Evolutionary conservation across 2,888 invertebrate genomes (phyloP).

Genomic region (Apodemia zela): DNA sequence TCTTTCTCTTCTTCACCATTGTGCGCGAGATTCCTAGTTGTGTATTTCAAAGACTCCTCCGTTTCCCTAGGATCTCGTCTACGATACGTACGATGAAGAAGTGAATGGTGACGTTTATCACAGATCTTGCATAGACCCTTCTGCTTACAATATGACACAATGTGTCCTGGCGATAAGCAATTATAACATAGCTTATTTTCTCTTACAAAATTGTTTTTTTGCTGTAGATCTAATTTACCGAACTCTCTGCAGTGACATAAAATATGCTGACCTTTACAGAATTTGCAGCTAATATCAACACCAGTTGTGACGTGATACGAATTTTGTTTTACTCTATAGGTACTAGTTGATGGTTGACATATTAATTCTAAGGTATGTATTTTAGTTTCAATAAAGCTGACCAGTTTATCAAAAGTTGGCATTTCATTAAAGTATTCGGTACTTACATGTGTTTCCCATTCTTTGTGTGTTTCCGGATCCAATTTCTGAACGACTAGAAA

Average conservation of each 20-base stretch:
- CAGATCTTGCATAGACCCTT: neutral
- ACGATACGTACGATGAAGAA: neutral
- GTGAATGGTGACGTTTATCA: constrained; percentile 9
- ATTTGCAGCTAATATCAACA: constrained; percentile 19
- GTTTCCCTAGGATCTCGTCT: neutral
- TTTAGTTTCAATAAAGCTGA: constrained; percentile 27
- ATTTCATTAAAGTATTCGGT: constrained; percentile 22
- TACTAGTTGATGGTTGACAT: neutral
- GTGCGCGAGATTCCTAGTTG: neutral
- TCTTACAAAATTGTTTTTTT: constrained; percentile 22
- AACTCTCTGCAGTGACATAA: constrained; percentile 28
- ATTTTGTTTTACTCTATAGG: neutral
- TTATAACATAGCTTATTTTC: constrained; percentile 24
- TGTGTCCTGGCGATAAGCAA: constrained; percentile 18
- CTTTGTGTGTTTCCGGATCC: constrained; percentile 33
- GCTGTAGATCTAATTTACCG: constrained; percentile 18
- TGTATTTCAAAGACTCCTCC: neutral
- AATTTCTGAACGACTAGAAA: constrained; percentile 33
- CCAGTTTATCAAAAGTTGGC: constrained; percentile 26
- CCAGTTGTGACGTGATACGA: constrained; percentile 6
- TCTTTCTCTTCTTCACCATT: constrained; percentile 8
- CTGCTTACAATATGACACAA: neutral
- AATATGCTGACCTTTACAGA: constrained; percentile 23
- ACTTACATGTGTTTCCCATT: constrained; percentile 31
- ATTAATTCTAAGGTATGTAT: constrained; percentile 27